Evolutionary conservation across 2,797 vertebrate species (phyloP), one percentile per base, ranked within the genome.

Genomic region (Balearica regulorum): DNA sequence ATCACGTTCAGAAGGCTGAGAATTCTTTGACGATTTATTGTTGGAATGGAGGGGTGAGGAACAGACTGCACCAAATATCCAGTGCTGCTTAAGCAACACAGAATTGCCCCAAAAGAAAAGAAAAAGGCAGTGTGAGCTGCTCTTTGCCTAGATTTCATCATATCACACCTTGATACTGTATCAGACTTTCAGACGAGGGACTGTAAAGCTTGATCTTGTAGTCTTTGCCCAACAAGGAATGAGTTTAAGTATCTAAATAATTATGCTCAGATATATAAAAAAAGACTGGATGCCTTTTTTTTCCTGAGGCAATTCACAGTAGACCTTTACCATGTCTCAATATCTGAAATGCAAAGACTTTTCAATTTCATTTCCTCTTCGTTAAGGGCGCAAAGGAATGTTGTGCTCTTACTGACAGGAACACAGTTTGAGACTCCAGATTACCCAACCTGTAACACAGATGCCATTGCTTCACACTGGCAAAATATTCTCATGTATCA

Each of bases 311-410:
- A 85, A 69, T 89, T 89, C 69, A 95, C 13, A 41, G n/a, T 8
- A 85, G 84, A 54, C 22, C 18, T 83, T 81, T 69, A 78, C 46
- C 18, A 51, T 54, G 53, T 87, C 91, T 39, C 39, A 89, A 39
- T 62, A 94, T 87, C 28, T 92, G 60, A 90, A 87, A 89, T 16
- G 17, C 69, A 61, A 91, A 96, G 84, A 81, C 89, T 87, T 88
- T 29, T n/a, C 15, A 1, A 70, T 83, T 90, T 89, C 41, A 93
- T 87, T 92, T 91, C 95, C 46, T 87, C 54, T 93, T 71, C 6
- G 3, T 79, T 83, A 69, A 39, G 13, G 48, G 19, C 0, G 0
- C 49, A 33, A 83, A 94, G n/a, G 44, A 90, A 61, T 68, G 35
- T 5, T 77, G 72, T 13, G 22, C 68, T 85, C 31, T 89, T 70